Evolutionary conservation across 2,797 vertebrate genomes (phyloP).

Genomic region (Sebastes nivosus): DNA sequence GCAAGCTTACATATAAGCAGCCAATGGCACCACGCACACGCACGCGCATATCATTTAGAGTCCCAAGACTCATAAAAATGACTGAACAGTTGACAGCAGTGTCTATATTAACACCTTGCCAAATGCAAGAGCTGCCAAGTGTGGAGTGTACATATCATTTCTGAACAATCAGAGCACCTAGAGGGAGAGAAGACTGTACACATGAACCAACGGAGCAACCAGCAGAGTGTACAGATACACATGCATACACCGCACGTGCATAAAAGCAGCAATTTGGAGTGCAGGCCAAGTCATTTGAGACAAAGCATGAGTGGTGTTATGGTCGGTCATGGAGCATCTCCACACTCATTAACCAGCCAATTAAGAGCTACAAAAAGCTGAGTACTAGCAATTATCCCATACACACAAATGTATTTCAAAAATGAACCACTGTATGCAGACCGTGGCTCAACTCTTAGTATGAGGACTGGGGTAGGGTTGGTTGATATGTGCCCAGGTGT

Average conservation of each 20-base stretch:
- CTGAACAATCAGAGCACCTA: not conserved
- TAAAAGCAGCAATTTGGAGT: not conserved
- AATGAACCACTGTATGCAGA: not conserved
- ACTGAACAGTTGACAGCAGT: slow-evolving; percentile 3
- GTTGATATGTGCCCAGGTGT: not conserved
- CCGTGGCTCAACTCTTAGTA: not conserved
- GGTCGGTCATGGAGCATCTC: not conserved
- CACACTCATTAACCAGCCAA: slow-evolving; percentile 5
- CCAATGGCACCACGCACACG: not conserved
- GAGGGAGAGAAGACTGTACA: not conserved
- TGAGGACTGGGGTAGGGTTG: not conserved
- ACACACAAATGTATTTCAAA: not conserved
- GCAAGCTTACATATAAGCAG: slow-evolving; percentile 1
- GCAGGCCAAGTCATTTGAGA: slow-evolving; percentile 6
- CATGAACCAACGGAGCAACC: not conserved
- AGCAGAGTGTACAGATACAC: not conserved
- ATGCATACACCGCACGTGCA: not conserved
- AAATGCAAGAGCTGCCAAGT: slow-evolving; percentile 8
- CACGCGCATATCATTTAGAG: not conserved
- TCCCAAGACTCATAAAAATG: slow-evolving; percentile 22
- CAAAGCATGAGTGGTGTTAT: not conserved
- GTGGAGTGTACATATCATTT: not conserved
- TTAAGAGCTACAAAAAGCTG: not conserved
- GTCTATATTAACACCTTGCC: slow-evolving; percentile 11
- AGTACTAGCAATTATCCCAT: not conserved